Evolutionary conservation across 92 coral and sea anemone genomes (phyloP), one percentile per base, ranked within the genome.

Genomic region (Metridium senile): DNA sequence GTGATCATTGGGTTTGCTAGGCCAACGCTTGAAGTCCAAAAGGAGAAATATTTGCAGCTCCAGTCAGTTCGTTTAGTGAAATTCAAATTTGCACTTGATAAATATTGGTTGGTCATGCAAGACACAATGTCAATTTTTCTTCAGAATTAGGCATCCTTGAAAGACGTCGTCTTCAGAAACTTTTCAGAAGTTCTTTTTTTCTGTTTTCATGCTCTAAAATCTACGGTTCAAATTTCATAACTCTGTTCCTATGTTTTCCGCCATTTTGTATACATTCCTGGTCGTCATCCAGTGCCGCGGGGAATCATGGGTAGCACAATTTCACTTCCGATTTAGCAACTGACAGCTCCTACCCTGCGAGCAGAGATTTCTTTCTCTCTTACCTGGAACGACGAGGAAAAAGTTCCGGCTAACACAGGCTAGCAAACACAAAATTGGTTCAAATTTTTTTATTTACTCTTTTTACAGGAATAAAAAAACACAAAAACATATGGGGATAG

Each of bases 251-350:
- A 63, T 4, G 67, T 59, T 45, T 52, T 79, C 92, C 89, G 92
- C 92, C 92, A 88, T 87, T 70, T 87, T 87, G 86, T 79, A 76
- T 74, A 88, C 85, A 74, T 66, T 74, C 87, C 86, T 79, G 81
- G 89, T 88, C 84, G 88, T 82, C 86, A 88, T 51, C 80, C 74
- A 75, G 74, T 68, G 43, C 9, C 58, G 79, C 83, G 22, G 33
- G 56, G 93, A 43, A 64, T 71, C 35, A 45, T 84, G 85, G 93
- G 93, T 59, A 46, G 35, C 18, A 35, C 18, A 70, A 1, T 53
- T 26, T 70, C 49, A 79, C 71, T 79, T 79, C 84, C 84, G 84
- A 76, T 79, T 19, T 13, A 10, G 17, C 23, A 2, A 22, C 23
- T n/a, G 61, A 39, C 6, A 39, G n/a, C n/a, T n/a, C n/a, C n/a